Evolutionary conservation across 2,888 invertebrate species (phyloP).

Genomic region (Lobophora halterata): DNA sequence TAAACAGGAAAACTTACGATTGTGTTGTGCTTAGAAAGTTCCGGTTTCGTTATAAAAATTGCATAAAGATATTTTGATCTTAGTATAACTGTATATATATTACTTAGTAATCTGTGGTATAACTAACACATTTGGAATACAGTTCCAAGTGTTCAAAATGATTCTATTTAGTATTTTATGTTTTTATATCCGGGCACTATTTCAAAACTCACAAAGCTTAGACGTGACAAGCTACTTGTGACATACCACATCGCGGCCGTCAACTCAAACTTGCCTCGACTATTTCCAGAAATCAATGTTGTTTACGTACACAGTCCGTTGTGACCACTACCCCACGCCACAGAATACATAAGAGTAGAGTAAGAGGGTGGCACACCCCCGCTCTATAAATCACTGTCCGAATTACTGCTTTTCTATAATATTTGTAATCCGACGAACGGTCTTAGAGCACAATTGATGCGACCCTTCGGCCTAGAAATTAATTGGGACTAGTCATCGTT

Average conservation of each 20-base stretch:
- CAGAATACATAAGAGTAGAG: constrained; percentile 13
- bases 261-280: constrained; percentile 55
- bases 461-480: constrained; percentile 50
- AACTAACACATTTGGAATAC: too few species aligned
- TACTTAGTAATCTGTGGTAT: too few species aligned
- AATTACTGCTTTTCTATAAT: constrained; percentile 76
- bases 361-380: constrained; percentile 72
- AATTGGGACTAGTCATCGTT: constrained; percentile 58
- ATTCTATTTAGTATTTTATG: too few species aligned
- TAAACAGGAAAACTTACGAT: too few species aligned
- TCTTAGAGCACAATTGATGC: constrained; percentile 57
- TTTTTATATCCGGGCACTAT: too few species aligned
- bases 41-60: too few species aligned
- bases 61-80: too few species aligned
- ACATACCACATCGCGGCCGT: constrained; percentile 33
- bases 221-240: constrained; percentile 23
- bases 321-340: constrained; percentile 36
- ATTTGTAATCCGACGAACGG: constrained; percentile 68
- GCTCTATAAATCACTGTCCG: constrained; percentile 79
- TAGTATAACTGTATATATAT: too few species aligned
- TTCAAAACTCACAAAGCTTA: too few species aligned
- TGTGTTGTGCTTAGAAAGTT: too few species aligned
- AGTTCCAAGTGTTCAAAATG: too few species aligned
- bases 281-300: constrained; percentile 76
- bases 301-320: constrained; percentile 54